Evolutionary conservation across 2,113 vertebrate species (phyloP), one percentile per base, ranked within the genome.

Genomic region (Damaliscus lunatus): DNA sequence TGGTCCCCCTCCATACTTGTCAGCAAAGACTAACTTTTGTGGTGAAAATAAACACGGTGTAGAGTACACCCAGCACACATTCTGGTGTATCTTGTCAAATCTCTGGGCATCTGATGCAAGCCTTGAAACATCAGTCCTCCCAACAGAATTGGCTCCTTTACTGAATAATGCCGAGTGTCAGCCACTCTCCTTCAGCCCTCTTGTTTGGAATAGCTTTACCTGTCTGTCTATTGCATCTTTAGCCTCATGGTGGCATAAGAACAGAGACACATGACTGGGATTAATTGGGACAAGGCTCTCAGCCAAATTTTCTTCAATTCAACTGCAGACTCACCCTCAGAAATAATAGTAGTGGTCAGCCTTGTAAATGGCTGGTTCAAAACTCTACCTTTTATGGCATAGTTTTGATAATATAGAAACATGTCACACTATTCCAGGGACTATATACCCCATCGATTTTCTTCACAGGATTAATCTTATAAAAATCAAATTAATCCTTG

Each of bases 401-500:
- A 60, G 36, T 87, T 95, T 80, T 90, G 50, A 74, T 48, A 27
- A 46, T 12, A 19, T 19, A 77, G 60, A 25, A 50, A 9, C 29
- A 43, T 3, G 29, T 13, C 13, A 23, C 78, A 88, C 21, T 64
- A 85, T 57, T 88, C 29, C 27, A 71, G 57, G 31, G 48, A 82
- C 11, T 43, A 81, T 11, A 84, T 43, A 25, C 5, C 27, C 17
- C 50, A 27, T 7, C 3, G 0, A 31, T 16, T 36, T 55, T 92
- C 86, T 74, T 4, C 25, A 55, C 13, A 52, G 15, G 7, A 33
- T 59, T 90, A 78, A 81, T 67, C 50, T 59, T 92, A 50, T 57
- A 91, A 95, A 93, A 89, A 16, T 7, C 17, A n/a, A 21, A 85
- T 27, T 90, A 64, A 94, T 80, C 19, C 48, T 97, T 81, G 6